Base-by-base conservation (phyloP, 2,113 vertebrate genomes). In the Ammodytes dubius region DNA sequence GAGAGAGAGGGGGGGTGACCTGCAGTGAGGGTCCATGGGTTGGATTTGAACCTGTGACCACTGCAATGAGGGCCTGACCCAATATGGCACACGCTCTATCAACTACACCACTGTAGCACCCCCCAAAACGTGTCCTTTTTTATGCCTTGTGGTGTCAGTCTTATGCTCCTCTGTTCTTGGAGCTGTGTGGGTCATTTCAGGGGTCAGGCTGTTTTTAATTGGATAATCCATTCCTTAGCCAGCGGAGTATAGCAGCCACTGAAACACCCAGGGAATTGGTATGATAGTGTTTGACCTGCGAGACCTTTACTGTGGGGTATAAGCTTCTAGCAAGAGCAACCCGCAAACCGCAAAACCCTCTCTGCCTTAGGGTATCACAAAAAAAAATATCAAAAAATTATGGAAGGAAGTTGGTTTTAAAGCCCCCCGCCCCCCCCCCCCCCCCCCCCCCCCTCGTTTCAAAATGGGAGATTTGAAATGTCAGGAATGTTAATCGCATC, bases 181-280 rank as follows among this genome's bases (percentile, higher is more conserved):
- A 78, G 79, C 77, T 72, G 81, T 74, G 60, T 60, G 69, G 85
- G 77, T 86, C 77, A 65, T 77, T 88, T 77, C 40, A 85, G 49
- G 71, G 89, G 76, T 88, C 87, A 77, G 50, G 14, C 42, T 70
- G 27, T 89, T 86, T 85, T 91, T 87, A 92, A 92, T 89, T 87
- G 82, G 83, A 90, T 91, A 83, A 91, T 91, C 86, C 81, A 87
- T 72, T 93, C 74, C 88, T 8, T 49, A 88, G 79, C 64, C 75
- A 77, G 61, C 46, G 70, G 70, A 84, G 78, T 87, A 89, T 88
- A 90, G 49, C 81, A 87, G 81, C 75, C 84, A 73, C 79, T 88
- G 67, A 79, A 73, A 83, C 27, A 27, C 79, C 50, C 39, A 35
- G 83, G 84, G 86, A 91, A 83, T 77, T 81, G 74, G 68, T 79